Evolutionary conservation across 1,140 invertebrate species (phyloP), one percentile per base, ranked within the genome.

Genomic region (Bicyclus anynana): DNA sequence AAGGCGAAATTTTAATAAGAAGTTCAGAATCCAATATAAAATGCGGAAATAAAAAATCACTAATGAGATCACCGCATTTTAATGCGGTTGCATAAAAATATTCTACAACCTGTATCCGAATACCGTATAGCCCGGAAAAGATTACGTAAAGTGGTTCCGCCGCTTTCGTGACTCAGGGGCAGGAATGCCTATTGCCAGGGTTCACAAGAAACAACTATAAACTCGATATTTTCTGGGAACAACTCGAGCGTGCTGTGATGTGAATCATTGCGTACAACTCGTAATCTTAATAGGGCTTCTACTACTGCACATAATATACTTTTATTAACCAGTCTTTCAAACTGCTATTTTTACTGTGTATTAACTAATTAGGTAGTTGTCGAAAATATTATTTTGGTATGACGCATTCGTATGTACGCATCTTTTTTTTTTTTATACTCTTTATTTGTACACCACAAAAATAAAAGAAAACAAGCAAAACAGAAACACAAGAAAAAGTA

Each of bases 191-290:
- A 40, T 40, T 33, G 37, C 61, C 65, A 60, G 73, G 65, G 64
- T 70, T 66, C 65, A 59, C 62, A 64, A 80, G 77, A 80, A 77
- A 72, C 65, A 55, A 62, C 63, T 62, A 72, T 76, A 72, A 74
- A 75, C 59, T 62, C 58, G 42, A 61, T 17, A 14, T 14, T 76
- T 82, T 80, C 79, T 74, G 26, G 72, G 80, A 40, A 40, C 13
- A 84, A 84, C 67, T 53, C 47, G 33, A 53, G 27, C 50, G 50
- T 54, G 13, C 13, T 14, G 6, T 84, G 77, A 84, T 6, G n/a
- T n/a, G n/a, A n/a, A n/a, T 79, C 75, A 76, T 26, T 35, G 17
- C 26, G 4, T 27, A 9, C 26, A 37, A 13, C 3, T 23, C 23
- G 7, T 23, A 40, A 40, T 37, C 13, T 12, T 40, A 3, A 3